Conservation (phyloP, 2,888 invertebrate genomes). For the Hydroisotoma schaefferi region DNA sequence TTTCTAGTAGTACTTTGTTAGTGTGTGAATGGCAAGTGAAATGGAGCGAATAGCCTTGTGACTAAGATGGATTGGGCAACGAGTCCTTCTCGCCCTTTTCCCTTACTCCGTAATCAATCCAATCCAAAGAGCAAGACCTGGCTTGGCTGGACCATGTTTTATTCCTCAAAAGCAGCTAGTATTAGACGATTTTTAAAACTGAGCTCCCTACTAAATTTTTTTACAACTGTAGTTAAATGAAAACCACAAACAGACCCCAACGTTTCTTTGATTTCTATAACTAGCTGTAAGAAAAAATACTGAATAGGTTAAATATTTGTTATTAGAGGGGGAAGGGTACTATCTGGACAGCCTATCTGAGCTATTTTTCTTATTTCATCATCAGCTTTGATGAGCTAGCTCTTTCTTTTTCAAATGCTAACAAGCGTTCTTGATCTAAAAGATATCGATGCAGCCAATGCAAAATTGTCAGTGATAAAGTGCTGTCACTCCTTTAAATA, state of each 20-base stretch:
- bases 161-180: too few species aligned
- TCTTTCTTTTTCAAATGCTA: conserved; percentile 17
- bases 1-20: too few species aligned
- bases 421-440: conserved; percentile 13
- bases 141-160: too few species aligned
- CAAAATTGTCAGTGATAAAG: conserved; percentile 37
- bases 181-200: too few species aligned
- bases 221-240: too few species aligned
- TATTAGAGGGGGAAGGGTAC: too few species aligned
- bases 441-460: conserved; percentile 11
- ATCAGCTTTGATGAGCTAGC: conserved; percentile 19
- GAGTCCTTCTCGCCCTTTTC: conserved; percentile 44
- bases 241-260: too few species aligned
- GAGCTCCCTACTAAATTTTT: too few species aligned
- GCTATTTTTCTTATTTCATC: conserved; percentile 12
- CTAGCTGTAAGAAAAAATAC: too few species aligned
- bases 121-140: conserved; percentile 15
- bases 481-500: neutral
- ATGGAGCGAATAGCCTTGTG: conserved; percentile 47
- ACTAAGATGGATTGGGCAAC: conserved; percentile 48
- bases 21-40: conserved; percentile 47
- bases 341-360: neutral
- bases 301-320: too few species aligned
- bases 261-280: too few species aligned
- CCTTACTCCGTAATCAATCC: conserved; percentile 43